Evolutionary conservation across 2,888 invertebrate genomes (phyloP), one percentile per base, ranked within the genome.

Genomic region (Allacma fusca): DNA sequence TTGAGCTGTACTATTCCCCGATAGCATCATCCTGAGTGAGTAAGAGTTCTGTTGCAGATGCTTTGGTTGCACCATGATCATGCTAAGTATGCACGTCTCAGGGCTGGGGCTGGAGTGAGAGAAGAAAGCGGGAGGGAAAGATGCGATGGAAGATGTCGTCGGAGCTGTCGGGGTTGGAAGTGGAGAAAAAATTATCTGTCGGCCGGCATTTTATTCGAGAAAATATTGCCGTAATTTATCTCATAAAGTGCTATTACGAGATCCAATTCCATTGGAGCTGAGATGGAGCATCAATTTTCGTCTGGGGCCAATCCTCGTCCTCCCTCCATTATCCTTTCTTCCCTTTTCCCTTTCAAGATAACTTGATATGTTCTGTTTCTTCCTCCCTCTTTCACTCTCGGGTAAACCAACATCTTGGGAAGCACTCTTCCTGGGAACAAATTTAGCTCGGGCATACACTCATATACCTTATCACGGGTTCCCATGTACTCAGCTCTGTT

Each of bases 171-270:
- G 50, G 71, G 16, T 26, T 71, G 50, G 71, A 70, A 74, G 78
- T 76, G 69, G 68, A 69, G 77, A 73, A 80, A 82, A 81, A 81
- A 82, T 82, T 78, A 81, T 80, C 80, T 82, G 82, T 82, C 82
- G 78, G 80, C 77, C 76, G 34, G 79, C 78, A 80, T 80, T 81
- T 81, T 79, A 81, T 81, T 80, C 78, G 74, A 75, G 77, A 72
- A 80, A 79, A 80, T 81, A 82, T 82, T 80, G 77, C 79, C 26
- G 81, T 81, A 81, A 83, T 83, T 83, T 83, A 83, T 81, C 81
- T 82, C 83, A 81, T 81, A 83, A 83, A 83, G 81, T 80, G 81
- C 83, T 81, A 83, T 83, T 83, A 83, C 81, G 81, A 82, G 81
- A 80, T 78, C 78, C 81, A 79, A 79, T 82, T 80, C 80, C 80